Evolutionary conservation across 2,888 invertebrate species (phyloP).

Genomic region (Chironomus riparius): DNA sequence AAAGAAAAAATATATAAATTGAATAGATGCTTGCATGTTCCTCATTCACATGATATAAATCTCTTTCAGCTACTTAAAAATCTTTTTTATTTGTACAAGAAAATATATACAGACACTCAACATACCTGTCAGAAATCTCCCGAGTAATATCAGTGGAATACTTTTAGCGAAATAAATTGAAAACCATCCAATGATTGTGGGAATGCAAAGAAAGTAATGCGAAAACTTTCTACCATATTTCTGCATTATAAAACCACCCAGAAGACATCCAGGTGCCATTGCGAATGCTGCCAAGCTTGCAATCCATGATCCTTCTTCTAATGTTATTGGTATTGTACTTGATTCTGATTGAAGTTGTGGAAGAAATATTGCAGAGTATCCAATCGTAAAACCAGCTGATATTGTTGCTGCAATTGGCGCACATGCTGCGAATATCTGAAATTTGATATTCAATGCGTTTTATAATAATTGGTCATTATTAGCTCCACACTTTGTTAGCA

Average conservation of each 20-base stretch:
- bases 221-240: constrained; percentile 51
- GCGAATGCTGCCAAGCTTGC: constrained; percentile 41
- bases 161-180: constrained; percentile 45
- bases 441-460: too few relatives aligned
- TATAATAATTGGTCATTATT: too few relatives aligned
- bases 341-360: constrained; percentile 47
- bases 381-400: constrained; percentile 51
- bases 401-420: constrained; percentile 50
- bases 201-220: constrained; percentile 48
- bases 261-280: constrained; percentile 54
- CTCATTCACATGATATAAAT: too few relatives aligned
- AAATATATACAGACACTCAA: too few relatives aligned
- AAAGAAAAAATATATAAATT: constrained; percentile 36
- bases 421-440: constrained; percentile 38
- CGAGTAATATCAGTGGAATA: constrained; percentile 45
- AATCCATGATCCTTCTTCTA: constrained; percentile 52
- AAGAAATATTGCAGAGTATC: constrained; percentile 54
- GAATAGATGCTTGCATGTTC: too few relatives aligned
- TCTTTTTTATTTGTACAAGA: too few relatives aligned
- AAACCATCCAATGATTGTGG: constrained; percentile 53
- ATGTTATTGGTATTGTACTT: constrained; percentile 43
- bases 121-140: constrained; percentile 45
- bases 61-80: too few relatives aligned
- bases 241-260: constrained; percentile 53
- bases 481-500: too few relatives aligned